Evolutionary conservation across 2,888 invertebrate species (phyloP).

Genomic region (Amaurobius ferox): DNA sequence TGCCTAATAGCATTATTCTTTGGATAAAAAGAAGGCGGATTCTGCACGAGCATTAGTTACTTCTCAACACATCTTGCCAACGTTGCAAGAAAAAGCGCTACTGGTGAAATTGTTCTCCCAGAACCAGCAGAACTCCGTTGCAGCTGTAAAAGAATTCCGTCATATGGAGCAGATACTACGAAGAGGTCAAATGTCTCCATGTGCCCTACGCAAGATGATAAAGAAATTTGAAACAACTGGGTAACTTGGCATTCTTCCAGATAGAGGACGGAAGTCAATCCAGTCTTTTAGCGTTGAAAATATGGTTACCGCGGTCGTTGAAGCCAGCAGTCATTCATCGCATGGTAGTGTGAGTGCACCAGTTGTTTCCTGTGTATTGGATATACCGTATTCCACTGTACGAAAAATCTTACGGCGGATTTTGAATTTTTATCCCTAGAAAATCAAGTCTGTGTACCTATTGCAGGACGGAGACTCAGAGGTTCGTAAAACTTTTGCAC

Average conservation of each 20-base stretch:
- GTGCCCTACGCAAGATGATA: slow-evolving; percentile 24
- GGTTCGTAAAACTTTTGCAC: not conserved
- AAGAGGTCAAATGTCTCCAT: slow-evolving; percentile 16
- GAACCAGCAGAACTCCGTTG: no score
- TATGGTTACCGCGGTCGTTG: not conserved
- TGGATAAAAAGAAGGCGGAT: no score
- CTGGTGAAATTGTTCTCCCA: no score
- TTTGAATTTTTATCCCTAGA: slow-evolving; percentile 12
- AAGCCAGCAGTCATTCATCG: no score
- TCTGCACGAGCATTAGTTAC: no score
- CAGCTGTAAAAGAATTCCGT: slow-evolving; percentile 25
- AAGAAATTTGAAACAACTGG: slow-evolving; percentile 39
- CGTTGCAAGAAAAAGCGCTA: no score
- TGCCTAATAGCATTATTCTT: no score
- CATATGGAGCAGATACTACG: slow-evolving; percentile 26
- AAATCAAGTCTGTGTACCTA: slow-evolving; percentile 6
- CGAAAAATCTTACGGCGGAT: not conserved
- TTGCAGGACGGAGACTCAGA: not conserved
- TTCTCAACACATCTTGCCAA: no score
- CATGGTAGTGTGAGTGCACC: slow-evolving; percentile 1
- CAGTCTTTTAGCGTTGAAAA: not conserved
- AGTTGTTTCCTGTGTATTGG: slow-evolving; percentile 19
- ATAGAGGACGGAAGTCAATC: not conserved
- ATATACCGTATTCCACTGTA: slow-evolving; percentile 38
- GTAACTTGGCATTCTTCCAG: slow-evolving; percentile 22